Percentiles rank a stretch among this genome's conserved stretches.
phyloP scores from a whole-genome alignment of 1,140 invertebrate species.

The Euwallacea fornicatus region DNA sequence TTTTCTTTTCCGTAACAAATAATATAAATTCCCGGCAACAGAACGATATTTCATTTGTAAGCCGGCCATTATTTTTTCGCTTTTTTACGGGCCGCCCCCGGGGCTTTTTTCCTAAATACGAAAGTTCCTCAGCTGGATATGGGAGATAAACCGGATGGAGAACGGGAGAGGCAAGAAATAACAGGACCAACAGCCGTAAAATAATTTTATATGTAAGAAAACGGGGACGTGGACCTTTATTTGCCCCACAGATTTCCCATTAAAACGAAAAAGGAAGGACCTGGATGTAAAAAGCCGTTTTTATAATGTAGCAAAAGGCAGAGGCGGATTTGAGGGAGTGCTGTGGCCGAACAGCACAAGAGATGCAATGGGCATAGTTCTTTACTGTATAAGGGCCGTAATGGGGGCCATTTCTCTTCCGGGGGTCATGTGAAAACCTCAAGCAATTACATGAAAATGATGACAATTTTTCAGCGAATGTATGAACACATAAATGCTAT shows the following conservation, averaged over 20 bases:
- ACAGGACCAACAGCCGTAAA: constrained; percentile 37
- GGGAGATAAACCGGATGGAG: constrained; percentile 36
- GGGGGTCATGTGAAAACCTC: too few relatives aligned
- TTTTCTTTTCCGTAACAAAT: constrained; percentile 25
- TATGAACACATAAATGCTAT: too few relatives aligned
- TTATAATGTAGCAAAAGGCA: too few relatives aligned
- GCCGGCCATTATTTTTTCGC: constrained; percentile 36
- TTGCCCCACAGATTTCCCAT: constrained; percentile 13
- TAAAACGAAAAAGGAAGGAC: constrained; percentile 17
- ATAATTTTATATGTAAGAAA: constrained; percentile 35
- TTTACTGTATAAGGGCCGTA: too few relatives aligned
- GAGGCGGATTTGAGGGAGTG: too few relatives aligned
- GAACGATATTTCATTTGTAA: constrained; percentile 38
- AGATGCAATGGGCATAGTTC: too few relatives aligned
- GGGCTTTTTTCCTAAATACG: constrained; percentile 35
- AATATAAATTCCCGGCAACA: constrained; percentile 37
- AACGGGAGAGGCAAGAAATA: constrained; percentile 33
- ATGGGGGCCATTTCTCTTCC: too few relatives aligned
- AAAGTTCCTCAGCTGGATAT: constrained; percentile 35
- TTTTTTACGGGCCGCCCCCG: constrained; percentile 26
- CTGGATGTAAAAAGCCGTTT: too few relatives aligned
- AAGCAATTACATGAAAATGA: too few relatives aligned
- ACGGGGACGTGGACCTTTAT: constrained; percentile 22
- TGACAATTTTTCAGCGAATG: too few relatives aligned
- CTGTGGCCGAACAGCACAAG: too few relatives aligned